Percentiles rank a stretch among this genome's conserved stretches.
Conservation (phyloP, 2,113 vertebrate species). For the Eulacestoma nigropectus region DNA sequence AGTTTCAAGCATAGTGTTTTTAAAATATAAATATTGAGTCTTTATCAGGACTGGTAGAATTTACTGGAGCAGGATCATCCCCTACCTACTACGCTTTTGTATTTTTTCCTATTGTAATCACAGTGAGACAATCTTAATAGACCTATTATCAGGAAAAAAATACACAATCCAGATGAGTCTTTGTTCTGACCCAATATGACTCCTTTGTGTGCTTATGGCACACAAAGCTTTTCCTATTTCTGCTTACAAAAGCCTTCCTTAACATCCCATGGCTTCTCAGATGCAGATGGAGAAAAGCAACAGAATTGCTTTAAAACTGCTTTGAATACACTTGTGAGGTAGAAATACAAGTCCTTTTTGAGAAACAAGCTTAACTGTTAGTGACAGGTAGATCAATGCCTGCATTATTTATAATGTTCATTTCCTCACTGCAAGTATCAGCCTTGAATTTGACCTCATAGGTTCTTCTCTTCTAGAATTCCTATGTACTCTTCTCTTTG, state of each 20-base stretch:
- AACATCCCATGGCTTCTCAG: not conserved
- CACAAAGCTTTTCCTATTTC: not conserved
- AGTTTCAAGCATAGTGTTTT: not conserved
- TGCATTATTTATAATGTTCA: constrained; percentile 4
- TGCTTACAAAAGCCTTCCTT: not conserved
- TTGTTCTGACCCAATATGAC: not conserved
- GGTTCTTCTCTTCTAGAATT: not conserved
- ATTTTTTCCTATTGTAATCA: not conserved
- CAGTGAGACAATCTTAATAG: not conserved
- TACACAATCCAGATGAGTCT: not conserved
- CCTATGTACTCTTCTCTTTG: not conserved
- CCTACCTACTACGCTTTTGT: not conserved
- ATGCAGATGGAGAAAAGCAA: not conserved
- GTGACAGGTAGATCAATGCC: not conserved
- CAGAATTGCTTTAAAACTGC: not conserved
- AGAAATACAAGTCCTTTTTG: not conserved
- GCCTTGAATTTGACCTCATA: constrained; percentile 11
- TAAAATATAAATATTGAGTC: not conserved
- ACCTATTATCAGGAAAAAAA: not conserved
- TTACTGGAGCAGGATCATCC: not conserved
- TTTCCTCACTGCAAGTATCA: not conserved
- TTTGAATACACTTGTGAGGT: not conserved
- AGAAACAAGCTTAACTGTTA: not conserved
- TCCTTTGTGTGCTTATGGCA: not conserved
- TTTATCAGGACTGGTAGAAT: not conserved